These are phyloP conservation scores for Sinhomidia bicolor DNA, from an alignment of 2,888 invertebrate species.

Conservation along the genomic window DNA sequence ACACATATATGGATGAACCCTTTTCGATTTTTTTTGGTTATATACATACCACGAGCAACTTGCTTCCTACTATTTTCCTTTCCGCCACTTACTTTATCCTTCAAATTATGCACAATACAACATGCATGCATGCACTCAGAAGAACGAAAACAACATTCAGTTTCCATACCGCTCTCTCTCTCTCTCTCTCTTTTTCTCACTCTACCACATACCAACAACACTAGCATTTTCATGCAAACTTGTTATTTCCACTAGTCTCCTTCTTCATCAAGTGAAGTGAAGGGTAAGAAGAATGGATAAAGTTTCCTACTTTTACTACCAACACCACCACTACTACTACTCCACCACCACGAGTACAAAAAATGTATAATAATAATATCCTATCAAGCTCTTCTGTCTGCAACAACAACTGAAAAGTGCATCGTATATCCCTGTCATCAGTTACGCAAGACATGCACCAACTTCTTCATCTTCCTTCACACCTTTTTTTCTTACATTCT, in stretches of 20 bases:
- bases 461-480: slow-evolving; percentile 51
- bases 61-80: slow-evolving; percentile 4
- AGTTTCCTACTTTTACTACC: slow-evolving; percentile 38
- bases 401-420: slow-evolving; percentile 27
- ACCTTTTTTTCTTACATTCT: slow-evolving; percentile 36
- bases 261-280: slow-evolving; percentile 52
- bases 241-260: slow-evolving; percentile 51
- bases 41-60: too few relatives aligned
- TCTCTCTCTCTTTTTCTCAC: background rate
- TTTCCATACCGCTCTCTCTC: background rate
- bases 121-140: slow-evolving; percentile 41
- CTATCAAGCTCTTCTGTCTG: background rate
- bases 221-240: slow-evolving; percentile 36
- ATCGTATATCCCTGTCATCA: slow-evolving; percentile 67
- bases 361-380: background rate
- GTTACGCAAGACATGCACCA: slow-evolving; percentile 58
- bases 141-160: slow-evolving; percentile 14
- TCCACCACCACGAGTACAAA: background rate
- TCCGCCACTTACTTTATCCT: slow-evolving; percentile 27
- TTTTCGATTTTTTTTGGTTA: slow-evolving; percentile 30
- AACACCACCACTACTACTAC: background rate
- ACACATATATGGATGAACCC: background rate
- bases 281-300: slow-evolving; percentile 55
- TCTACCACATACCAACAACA: background rate
- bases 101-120: slow-evolving; percentile 41